These are phyloP conservation scores for Spicauda simplicius DNA, from an alignment of 2,888 invertebrate genomes.

Conservation along the genomic window DNA sequence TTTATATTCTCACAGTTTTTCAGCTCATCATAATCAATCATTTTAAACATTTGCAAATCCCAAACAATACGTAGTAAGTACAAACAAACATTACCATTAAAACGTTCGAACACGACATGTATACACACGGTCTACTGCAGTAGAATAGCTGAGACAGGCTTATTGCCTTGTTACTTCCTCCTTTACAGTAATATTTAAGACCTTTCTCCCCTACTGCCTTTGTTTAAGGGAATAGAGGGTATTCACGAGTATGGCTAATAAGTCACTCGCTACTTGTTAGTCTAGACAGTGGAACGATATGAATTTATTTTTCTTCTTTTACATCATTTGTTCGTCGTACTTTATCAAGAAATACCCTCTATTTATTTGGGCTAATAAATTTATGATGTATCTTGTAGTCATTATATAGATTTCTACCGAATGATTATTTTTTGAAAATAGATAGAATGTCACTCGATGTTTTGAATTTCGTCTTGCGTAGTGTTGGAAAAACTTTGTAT, in stretches of 20 bases:
- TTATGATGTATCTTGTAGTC: too few species aligned
- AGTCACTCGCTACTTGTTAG: slow-evolving; percentile 34
- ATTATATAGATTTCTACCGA: too few species aligned
- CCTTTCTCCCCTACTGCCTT: slow-evolving; percentile 35
- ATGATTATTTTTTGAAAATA: too few species aligned
- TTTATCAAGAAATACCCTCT: background rate
- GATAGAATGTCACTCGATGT: too few species aligned
- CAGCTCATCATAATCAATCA: too few species aligned
- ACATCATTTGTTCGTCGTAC: background rate
- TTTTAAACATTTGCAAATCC: background rate
- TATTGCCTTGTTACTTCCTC: slow-evolving; percentile 37
- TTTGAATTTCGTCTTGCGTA: too few species aligned
- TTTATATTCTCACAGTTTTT: too few species aligned
- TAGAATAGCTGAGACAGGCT: slow-evolving; percentile 30
- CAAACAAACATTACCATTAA: slow-evolving; percentile 25
- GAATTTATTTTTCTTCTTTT: slow-evolving; percentile 5
- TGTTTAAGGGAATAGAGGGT: slow-evolving; percentile 34
- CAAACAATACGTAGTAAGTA: background rate
- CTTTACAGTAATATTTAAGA: slow-evolving; percentile 35
- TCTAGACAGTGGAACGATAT: slow-evolving; percentile 21
- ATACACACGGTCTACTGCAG: slow-evolving; percentile 21
- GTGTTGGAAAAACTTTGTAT: too few species aligned
- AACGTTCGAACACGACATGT: slow-evolving; percentile 20
- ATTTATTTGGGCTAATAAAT: too few species aligned
- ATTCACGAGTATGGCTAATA: slow-evolving; percentile 36